Evolutionary conservation across 2,113 vertebrate genomes (phyloP), one percentile per base, ranked within the genome.

Genomic region (Pluvialis apricaria): DNA sequence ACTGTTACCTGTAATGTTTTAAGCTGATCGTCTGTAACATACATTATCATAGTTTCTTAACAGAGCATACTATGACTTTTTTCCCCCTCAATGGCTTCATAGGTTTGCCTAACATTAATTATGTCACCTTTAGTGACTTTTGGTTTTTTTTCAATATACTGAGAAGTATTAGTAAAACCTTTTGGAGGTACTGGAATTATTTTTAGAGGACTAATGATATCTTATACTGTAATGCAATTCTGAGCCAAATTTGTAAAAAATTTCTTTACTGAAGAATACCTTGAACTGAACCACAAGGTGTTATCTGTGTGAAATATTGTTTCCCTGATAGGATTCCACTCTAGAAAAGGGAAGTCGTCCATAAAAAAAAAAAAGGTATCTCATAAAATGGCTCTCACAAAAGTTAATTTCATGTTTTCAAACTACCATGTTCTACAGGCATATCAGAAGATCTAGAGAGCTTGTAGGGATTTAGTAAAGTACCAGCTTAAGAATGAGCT

Each of bases 381-480:
- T 80, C 64, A 58, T 75, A 34, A 91, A 92, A 75, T 18, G 4
- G 7, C 21, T 82, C 24, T 84, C 82, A 82, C 8, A 87, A 38
- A 80, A 73, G 36, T 73, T 82, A 76, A 42, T 72, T 91, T 79
- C 22, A 20, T 91, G 28, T 38, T 84, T 88, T 72, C 6, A 2
- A 84, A 31, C 28, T 45, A 25, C 28, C 1, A 17, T 66, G 44
- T 66, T 81, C 57, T 85, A 24, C 31, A 80, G 51, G 45, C 2
- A 0, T 32, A 78, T 70, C 62, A 54, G 70, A 92, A 90, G 32
- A 76, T 65, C 86, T 82, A 73, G 42, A 77, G 57, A 89, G 61
- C 84, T 92, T 91, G 58, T 47, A 82, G 81, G 92, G 81, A 95
- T 94, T 97, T 92, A 85, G 77, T 65, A 91, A 96, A 96, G 81